phyloP scores from a whole-genome alignment of 2,888 invertebrate genomes.

The Nebria salina region DNA sequence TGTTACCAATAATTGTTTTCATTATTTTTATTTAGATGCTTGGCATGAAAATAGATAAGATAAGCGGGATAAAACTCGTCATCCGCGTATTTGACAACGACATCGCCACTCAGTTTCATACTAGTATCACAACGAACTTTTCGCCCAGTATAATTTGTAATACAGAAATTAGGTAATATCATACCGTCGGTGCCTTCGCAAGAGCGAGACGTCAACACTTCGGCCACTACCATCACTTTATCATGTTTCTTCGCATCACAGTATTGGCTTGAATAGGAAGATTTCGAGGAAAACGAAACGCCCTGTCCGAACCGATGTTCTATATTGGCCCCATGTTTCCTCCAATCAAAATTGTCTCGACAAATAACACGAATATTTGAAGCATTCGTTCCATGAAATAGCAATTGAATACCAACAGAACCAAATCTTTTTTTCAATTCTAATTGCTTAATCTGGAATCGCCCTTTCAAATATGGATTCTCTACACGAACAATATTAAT shows the following conservation, averaged over 20 bases:
- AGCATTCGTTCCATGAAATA: slow-evolving; percentile 55
- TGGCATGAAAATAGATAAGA: slow-evolving; percentile 51
- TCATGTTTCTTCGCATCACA: slow-evolving; percentile 46
- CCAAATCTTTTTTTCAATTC: slow-evolving; percentile 44
- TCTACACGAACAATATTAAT: slow-evolving; percentile 45
- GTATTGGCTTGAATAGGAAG: slow-evolving; percentile 54
- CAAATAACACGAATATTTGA: slow-evolving; percentile 52
- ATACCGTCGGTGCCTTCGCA: slow-evolving; percentile 51
- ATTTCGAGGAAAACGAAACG: slow-evolving; percentile 53
- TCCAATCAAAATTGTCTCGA: slow-evolving; percentile 55
- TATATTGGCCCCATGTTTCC: slow-evolving; percentile 50
- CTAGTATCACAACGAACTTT: slow-evolving; percentile 53
- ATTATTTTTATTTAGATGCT: not conserved
- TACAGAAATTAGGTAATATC: slow-evolving; percentile 50
- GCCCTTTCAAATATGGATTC: slow-evolving; percentile 48
- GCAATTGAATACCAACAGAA: slow-evolving; percentile 47
- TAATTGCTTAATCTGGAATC: slow-evolving; percentile 49
- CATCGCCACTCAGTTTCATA: slow-evolving; percentile 51
- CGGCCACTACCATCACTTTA: slow-evolving; percentile 53
- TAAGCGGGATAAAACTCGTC: slow-evolving; percentile 56
- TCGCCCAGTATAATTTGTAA: not conserved
- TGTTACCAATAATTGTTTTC: no score
- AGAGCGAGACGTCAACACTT: slow-evolving; percentile 50
- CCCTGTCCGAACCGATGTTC: slow-evolving; percentile 55
- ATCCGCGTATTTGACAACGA: slow-evolving; percentile 55